Evolutionary conservation across 2,113 vertebrate genomes (phyloP).

Genomic region (Cinclus mexicanus): DNA sequence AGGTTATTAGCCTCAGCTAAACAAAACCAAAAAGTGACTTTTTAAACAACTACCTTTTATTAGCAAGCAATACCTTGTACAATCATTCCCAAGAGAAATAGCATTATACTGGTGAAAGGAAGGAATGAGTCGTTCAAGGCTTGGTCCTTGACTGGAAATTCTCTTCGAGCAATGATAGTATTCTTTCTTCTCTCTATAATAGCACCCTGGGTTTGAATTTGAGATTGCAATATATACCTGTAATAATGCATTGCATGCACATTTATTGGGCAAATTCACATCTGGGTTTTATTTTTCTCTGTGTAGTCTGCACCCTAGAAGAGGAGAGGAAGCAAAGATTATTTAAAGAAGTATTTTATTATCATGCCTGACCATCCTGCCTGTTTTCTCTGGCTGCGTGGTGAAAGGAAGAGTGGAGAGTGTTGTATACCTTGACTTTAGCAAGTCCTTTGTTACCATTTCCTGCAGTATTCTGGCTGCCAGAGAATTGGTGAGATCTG

Average conservation of each 20-base stretch:
- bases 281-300: not conserved
- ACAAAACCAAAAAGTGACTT: not conserved
- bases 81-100: not conserved
- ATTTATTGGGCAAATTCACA: not conserved
- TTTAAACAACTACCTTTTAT: not conserved
- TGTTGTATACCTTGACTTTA: not conserved
- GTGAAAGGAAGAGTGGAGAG: not conserved
- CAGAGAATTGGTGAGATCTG: not conserved
- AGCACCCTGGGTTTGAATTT: not conserved
- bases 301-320: not conserved
- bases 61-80: not conserved
- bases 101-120: not conserved
- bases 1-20: not conserved
- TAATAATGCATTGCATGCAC: not conserved
- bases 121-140: not conserved
- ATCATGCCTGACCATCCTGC: not conserved
- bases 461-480: not conserved
- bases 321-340: not conserved
- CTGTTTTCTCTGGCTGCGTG: not conserved
- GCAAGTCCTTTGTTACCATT: fast-evolving
- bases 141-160: not conserved
- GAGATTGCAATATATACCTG: not conserved
- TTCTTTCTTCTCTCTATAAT: not conserved
- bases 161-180: not conserved
- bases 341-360: not conserved